Evolutionary conservation across 2,797 vertebrate genomes (phyloP), one percentile per base, ranked within the genome.

Genomic region (Eulemur rubriventer): DNA sequence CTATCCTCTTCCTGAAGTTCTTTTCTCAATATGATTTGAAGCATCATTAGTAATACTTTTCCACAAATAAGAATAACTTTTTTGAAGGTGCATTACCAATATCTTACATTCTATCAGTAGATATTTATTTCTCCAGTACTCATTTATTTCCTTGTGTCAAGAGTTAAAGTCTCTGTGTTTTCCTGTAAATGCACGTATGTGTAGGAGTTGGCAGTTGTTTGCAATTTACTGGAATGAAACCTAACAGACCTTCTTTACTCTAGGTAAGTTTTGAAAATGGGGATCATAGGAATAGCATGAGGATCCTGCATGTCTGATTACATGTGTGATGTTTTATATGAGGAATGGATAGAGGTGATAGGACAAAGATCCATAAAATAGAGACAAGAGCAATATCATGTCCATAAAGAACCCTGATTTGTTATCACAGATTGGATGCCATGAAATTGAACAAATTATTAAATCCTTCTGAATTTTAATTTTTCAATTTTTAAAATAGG

Each of bases 401-500:
- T 38, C 50, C 16, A 18, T 57, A 75, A 67, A 16, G 0, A 70
- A 63, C 3, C 6, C 4, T 57, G 24, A 67, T n/a, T 76, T 80
- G 7, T 9, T 75, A n/a, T 87, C 24, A 22, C 4, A 89, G 10
- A 16, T 46, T 84, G 16, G 11, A 26, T 67, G 0, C 0, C 1
- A 38, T 52, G 8, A 43, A 57, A 22, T 59, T 57, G 9, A 67
- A 38, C 11, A 81, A 91, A 17, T 46, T 10, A 55, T 24, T 75
- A 1, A 41, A 43, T 65, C 48, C 81, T 14, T 87, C 38, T 80
- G 13, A 94, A 80, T 90, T 88, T 80, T 59, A 83, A 57, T 70
- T 89, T 85, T 72, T 30, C 7, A 7, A 83, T 52, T 69, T 81
- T 82, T 38, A 80, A 80, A 75, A 69, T 30, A 80, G 13, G 2